Evolutionary conservation across 2,797 vertebrate genomes (phyloP), one percentile per base, ranked within the genome.

Genomic region (Octomys mimax): DNA sequence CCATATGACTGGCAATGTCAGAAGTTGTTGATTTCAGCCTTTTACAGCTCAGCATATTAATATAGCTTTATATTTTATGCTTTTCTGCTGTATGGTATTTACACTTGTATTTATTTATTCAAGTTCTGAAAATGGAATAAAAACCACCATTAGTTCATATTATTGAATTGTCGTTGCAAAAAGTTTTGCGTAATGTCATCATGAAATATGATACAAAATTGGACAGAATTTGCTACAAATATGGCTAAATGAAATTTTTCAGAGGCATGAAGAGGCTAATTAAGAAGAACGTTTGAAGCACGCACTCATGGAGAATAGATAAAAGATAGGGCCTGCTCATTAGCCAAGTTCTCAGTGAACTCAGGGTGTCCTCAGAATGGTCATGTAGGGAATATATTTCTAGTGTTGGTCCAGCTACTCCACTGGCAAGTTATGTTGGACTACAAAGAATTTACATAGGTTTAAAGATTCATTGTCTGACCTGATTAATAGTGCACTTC

Each of bases 161-260:
- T 70, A 82, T 61, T 64, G 62, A 64, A 85, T 81, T 79, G 78
- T 42, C 75, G 83, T 94, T 68, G 36, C 12, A 19, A 2, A 70
- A 33, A 24, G 1, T 0, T 95, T 81, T 94, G 61, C 75, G 94
- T 93, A 95, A n/a, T 62, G 61, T 54, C 57, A 93, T 68, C 87
- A 28, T 90, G 75, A 83, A 90, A 95, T 49, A 36, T 73, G 14
- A 80, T 7, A 5, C 42, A 96, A 39, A 12, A 57, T 5, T 59
- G 42, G 12, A 0, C 18, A 86, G 2, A 80, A 73, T 75, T 82
- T 96, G 64, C 87, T 31, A n/a, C 6, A 84, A 85, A 85, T 89
- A 84, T 61, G 9, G 26, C 14, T 88, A 8, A 88, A 46, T 19
- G 33, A n/a, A 33, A 70, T 19, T 70, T n/a, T n/a, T 70, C 33